Percentiles rank a stretch among this genome's conserved stretches.
Evolutionary conservation across 2,113 vertebrate species (phyloP).

Genomic region (Cephalopterus ornatus): DNA sequence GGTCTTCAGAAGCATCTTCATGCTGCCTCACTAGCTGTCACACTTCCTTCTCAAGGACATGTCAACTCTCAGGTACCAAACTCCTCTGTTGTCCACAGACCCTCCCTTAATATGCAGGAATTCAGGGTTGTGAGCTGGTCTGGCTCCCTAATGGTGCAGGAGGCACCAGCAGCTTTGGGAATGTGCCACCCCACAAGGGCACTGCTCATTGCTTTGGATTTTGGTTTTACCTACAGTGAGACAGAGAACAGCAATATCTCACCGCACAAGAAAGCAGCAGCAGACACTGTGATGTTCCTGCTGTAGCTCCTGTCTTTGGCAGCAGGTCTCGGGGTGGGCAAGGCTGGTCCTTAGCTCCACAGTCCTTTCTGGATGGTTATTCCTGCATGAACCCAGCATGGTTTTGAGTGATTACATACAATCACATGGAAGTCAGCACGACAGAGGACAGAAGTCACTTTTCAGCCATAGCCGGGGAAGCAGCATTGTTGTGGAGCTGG

Average conservation of each 20-base stretch:
- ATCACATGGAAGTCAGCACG: rapidly evolving
- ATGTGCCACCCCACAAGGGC: not conserved
- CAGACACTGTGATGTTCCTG: not conserved
- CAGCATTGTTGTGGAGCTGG: not conserved
- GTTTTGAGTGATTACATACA: not conserved
- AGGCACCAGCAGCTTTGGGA: rapidly evolving
- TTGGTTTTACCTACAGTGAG: not conserved
- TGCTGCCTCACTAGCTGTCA: rapidly evolving
- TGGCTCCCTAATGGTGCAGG: not conserved
- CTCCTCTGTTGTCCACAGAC: not conserved
- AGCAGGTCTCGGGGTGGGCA: rapidly evolving
- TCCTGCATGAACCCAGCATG: rapidly evolving
- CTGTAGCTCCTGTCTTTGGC: not conserved
- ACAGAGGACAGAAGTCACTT: not conserved
- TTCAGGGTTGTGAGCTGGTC: not conserved
- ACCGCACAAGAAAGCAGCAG: not conserved
- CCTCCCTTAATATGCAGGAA: rapidly evolving
- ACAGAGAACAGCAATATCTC: rapidly evolving
- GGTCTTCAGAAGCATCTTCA: not conserved
- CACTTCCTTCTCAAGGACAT: not conserved
- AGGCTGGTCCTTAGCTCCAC: not conserved
- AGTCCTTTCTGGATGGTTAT: not conserved
- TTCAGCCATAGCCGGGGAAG: not conserved
- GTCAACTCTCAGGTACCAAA: rapidly evolving
- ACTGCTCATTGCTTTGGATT: not conserved